Percentiles rank a stretch among this genome's conserved stretches.
These are phyloP conservation scores for Saiga tatarica DNA, from an alignment of 2,113 vertebrate genomes.

Conservation along the genomic window DNA sequence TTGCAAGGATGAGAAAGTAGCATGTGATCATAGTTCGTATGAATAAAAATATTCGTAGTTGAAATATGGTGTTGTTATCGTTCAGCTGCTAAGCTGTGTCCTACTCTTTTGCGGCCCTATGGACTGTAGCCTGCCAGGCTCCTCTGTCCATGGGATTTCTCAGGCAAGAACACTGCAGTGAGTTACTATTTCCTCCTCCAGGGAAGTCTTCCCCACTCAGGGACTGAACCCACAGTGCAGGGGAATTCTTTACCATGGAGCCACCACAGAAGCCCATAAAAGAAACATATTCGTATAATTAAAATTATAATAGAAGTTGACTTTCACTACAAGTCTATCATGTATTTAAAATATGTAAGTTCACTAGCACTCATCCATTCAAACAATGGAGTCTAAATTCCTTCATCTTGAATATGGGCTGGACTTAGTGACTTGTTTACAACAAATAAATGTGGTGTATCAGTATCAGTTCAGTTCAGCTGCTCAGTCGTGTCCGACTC, in stretches of 20 bases:
- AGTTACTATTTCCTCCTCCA: neutral
- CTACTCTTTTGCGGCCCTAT: accelerated
- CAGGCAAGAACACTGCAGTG: neutral
- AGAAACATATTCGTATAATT: neutral
- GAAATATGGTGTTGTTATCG: neutral
- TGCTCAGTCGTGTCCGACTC: neutral
- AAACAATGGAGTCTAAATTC: neutral
- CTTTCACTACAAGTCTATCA: neutral
- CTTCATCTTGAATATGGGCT: neutral
- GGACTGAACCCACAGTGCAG: neutral
- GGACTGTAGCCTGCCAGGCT: neutral
- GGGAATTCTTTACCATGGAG: neutral
- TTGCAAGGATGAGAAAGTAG: neutral
- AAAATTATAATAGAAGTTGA: neutral
- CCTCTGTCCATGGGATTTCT: neutral
- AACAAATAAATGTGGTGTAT: neutral
- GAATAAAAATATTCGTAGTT: neutral
- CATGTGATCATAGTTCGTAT: neutral
- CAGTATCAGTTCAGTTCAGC: neutral
- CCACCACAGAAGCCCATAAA: neutral
- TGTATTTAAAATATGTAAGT: neutral
- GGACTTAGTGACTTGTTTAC: neutral
- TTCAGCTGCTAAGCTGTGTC: neutral
- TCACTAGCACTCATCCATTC: neutral
- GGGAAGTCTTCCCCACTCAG: neutral